These are phyloP conservation scores for Stichopus chloronotus DNA, from an alignment of 35 echinoderm and acorn worm genomes.

Conservation along the genomic window DNA sequence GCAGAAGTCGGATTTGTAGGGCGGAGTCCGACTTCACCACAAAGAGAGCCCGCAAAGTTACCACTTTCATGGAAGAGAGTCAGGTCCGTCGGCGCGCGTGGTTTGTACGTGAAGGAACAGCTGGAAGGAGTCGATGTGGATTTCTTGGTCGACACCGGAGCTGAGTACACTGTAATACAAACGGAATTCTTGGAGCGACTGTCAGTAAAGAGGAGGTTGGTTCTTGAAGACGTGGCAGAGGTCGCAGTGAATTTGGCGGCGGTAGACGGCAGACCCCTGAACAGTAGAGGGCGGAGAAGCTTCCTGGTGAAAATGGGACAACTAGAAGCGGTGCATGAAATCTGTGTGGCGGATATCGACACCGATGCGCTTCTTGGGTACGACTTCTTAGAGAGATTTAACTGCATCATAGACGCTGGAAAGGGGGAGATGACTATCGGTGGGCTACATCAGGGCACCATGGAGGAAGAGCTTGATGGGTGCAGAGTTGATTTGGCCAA, in stretches of 20 bases:
- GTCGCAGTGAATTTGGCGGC: slow-evolving; percentile 1
- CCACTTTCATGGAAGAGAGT: neutral
- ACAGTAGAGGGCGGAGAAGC: neutral
- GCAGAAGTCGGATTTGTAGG: slow-evolving; percentile 38
- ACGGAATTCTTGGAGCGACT: neutral
- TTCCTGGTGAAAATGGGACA: slow-evolving; percentile 2
- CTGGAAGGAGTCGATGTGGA: slow-evolving; percentile 2
- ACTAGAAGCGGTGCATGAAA: slow-evolving; percentile 8
- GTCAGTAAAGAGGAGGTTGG: neutral
- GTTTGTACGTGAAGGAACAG: slow-evolving; percentile 21
- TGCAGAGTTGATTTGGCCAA: slow-evolving; percentile 16
- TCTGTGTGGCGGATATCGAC: slow-evolving; percentile 16
- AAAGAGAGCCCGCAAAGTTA: slow-evolving; percentile 4
- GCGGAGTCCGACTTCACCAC: slow-evolving; percentile 35
- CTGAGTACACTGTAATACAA: slow-evolving; percentile 18
- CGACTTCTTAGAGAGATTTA: slow-evolving; percentile 19
- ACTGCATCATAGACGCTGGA: slow-evolving; percentile 10
- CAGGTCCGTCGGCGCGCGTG: neutral
- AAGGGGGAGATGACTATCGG: slow-evolving; percentile 29
- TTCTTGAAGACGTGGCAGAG: neutral
- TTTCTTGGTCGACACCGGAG: slow-evolving; percentile 27
- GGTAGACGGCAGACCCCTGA: slow-evolving; percentile 34
- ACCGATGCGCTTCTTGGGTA: neutral
- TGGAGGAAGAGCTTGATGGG: neutral
- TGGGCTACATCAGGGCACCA: neutral